phyloP scores from a whole-genome alignment of 1,140 invertebrate genomes.

The Solenopsis invicta region DNA sequence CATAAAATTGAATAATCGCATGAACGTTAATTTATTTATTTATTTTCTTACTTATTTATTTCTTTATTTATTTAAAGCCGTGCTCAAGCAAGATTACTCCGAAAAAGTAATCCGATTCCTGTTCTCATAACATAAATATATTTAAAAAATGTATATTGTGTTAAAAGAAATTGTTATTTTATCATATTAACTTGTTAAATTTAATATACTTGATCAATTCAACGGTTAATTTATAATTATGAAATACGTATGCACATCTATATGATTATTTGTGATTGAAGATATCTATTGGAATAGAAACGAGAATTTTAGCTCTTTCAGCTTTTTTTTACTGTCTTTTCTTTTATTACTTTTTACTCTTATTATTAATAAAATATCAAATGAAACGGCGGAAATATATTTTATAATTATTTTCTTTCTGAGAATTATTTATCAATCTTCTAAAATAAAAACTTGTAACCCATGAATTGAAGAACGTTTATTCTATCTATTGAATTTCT shows the following conservation, averaged over 20 bases:
- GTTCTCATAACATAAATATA: background rate
- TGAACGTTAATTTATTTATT: constrained; percentile 76
- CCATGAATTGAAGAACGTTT: background rate
- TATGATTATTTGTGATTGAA: constrained; percentile 14
- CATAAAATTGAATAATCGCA: constrained; percentile 68
- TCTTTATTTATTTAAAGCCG: constrained; percentile 3
- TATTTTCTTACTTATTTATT: constrained; percentile 1
- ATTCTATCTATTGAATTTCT: background rate
- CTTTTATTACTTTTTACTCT: background rate
- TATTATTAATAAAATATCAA: constrained; percentile 31
- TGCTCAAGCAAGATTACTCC: background rate
- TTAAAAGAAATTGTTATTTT: background rate
- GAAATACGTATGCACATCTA: background rate
- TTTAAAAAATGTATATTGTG: background rate
- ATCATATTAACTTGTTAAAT: background rate
- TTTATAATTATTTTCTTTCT: background rate
- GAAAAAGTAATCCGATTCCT: background rate
- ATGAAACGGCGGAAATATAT: background rate
- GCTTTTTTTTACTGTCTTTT: background rate
- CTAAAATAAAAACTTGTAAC: background rate
- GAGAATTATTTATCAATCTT: background rate
- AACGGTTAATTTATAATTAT: background rate
- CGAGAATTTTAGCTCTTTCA: background rate
- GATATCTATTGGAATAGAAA: constrained; percentile 11
- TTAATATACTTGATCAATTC: background rate